phyloP scores from a whole-genome alignment of 1,140 invertebrate species.

The Leptonema lineaticorne region DNA sequence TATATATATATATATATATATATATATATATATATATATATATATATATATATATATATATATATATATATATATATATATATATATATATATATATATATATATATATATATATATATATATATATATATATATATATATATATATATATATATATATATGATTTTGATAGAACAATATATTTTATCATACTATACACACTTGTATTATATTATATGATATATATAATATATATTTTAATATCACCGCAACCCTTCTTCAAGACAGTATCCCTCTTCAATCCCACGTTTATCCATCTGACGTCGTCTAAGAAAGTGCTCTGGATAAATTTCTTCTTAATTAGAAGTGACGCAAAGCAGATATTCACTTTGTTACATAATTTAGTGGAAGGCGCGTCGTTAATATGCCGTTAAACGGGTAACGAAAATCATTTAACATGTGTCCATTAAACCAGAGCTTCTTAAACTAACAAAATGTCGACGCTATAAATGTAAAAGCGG shows the following conservation, averaged over 20 bases:
- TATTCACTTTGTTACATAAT: not conserved
- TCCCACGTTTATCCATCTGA: too few species aligned
- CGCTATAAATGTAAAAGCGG: too few species aligned
- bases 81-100: not conserved
- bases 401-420: too few species aligned
- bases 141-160: not conserved
- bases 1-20: not conserved
- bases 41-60: slow-evolving; percentile 2
- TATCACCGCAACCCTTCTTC: too few species aligned
- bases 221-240: too few species aligned
- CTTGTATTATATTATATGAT: too few species aligned
- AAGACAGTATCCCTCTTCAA: too few species aligned
- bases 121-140: not conserved
- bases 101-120: not conserved
- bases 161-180: not conserved
- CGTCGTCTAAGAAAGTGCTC: not conserved
- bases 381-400: not conserved
- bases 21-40: not conserved
- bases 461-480: too few species aligned
- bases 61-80: not conserved
- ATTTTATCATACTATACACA: not conserved
- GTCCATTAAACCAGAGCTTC: too few species aligned
- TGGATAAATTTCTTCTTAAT: not conserved
- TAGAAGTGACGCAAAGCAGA: not conserved
- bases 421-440: not conserved